phyloP scores from a whole-genome alignment of 2,888 invertebrate species.

The Philereme transversata region DNA sequence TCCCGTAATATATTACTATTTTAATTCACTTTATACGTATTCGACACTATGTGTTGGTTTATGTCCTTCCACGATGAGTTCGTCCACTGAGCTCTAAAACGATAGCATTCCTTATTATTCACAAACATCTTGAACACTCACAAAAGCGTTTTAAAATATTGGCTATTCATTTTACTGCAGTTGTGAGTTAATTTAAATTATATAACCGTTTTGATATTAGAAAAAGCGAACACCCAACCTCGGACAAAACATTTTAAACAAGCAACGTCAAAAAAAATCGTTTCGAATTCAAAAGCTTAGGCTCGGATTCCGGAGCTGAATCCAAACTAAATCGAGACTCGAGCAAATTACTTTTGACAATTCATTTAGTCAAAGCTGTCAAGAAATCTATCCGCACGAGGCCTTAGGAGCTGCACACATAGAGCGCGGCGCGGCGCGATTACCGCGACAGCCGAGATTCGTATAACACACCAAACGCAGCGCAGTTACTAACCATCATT shows the following conservation, averaged over 20 bases:
- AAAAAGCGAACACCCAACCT: slow-evolving; percentile 22
- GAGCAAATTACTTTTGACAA: too few relatives aligned
- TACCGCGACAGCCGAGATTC: too few relatives aligned
- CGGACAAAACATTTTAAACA: slow-evolving; percentile 18
- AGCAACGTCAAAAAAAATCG: slow-evolving; percentile 13
- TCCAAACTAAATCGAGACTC: too few relatives aligned
- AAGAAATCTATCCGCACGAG: too few relatives aligned
- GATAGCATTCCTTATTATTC: slow-evolving; percentile 26
- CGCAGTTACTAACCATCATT: too few relatives aligned
- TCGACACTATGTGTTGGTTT: slow-evolving; percentile 30
- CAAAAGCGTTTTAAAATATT: slow-evolving; percentile 4
- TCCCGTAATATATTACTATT: slow-evolving; percentile 10
- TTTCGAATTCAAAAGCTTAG: slow-evolving; percentile 1
- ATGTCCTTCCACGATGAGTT: slow-evolving; percentile 32
- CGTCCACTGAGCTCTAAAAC: slow-evolving; percentile 32
- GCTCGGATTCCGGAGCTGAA: too few relatives aligned
- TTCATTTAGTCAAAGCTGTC: too few relatives aligned
- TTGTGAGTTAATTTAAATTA: slow-evolving; percentile 1
- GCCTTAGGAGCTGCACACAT: too few relatives aligned
- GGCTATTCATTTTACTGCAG: not conserved
- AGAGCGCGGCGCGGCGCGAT: too few relatives aligned
- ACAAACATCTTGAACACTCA: slow-evolving; percentile 15
- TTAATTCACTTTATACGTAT: slow-evolving; percentile 29
- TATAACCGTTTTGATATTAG: slow-evolving; percentile 7
- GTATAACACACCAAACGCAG: too few relatives aligned